Evolutionary conservation across 2,888 invertebrate genomes (phyloP), one percentile per base, ranked within the genome.

Genomic region (Baronia brevicornis): DNA sequence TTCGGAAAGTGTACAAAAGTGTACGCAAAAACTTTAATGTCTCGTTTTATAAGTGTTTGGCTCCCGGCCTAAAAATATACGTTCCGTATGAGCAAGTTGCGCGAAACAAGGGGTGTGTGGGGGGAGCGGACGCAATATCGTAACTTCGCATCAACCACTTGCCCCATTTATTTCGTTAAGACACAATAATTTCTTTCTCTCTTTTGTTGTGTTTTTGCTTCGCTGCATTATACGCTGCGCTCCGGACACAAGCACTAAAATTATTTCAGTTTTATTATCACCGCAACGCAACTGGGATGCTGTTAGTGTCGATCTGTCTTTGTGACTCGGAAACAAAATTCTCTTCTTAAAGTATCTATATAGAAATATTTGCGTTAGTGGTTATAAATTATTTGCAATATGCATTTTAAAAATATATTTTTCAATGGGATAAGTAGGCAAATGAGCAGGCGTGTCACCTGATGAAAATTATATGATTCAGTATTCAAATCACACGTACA

Each of bases 121-220:
- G 44, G 34, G 38, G n/a, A n/a, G n/a, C 35, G 45, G 42, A 43
- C 27, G 48, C 48, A 54, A 51, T 52, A 59, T 57, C 48, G 52
- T 53, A 49, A 50, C 48, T 54, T 38, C 29, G 47, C 13, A 20
- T 46, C 48, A 24, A 14, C 13, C 15, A 9, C 15, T 20, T 14
- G 69, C 51, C 50, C 62, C 70, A 70, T 71, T 67, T 67, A 58
- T 60, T 60, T 50, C 45, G 61, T 67, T 68, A 67, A 63, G 60
- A 62, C 56, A 61, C 64, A 63, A 65, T 66, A 61, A 68, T 59
- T 65, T 48, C 51, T 48, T 39, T 45, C 47, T 44, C 10, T 28
- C 12, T 18, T 20, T 18, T 18, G 28, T 18, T 28, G 34, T 22
- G 33, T 24, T 22, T 28, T 22, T 33, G 10, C 21, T 32, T n/a